Evolutionary conservation across 2,113 vertebrate species (phyloP), one percentile per base, ranked within the genome.

Genomic region (Apteryx owenii): DNA sequence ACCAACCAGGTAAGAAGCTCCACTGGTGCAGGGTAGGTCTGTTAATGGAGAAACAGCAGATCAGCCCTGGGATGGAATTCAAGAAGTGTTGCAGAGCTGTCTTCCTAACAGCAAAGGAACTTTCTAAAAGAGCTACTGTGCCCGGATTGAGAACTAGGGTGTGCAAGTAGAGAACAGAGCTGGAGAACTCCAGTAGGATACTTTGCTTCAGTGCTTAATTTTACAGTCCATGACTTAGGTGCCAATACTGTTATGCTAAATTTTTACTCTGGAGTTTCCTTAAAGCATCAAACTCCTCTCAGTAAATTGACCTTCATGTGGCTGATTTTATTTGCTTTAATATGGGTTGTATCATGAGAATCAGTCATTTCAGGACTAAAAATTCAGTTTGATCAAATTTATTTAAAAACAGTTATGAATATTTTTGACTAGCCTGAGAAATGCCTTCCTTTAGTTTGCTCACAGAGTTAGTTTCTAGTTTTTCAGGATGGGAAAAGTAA

Each of bases 1-100:
- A 99, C 97, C 90, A 99, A 99, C 98, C 98, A 98, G 98, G 99
- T 99, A 31, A 97, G 93, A 23, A 53, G 48, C 58, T 33, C 5
- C 26, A 4, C n/a, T 21, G 54, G 13, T 12, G 4, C 68, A 58
- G 25, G 6, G 5, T 1, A 2, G 38, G 13, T 31, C 25, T 44
- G 73, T 2, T 25, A 3, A 4, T 21, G 54, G 44, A 18, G 22
- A 14, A 36, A 5, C 2, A 4, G 29, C 23, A 7, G 58, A 28
- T 18, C 56, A 60, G 66, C 31, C 12, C 12, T 44, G 64, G 36
- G 28, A 3, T 9, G 58, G 58, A 42, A 31, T 21, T 84, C 6
- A 7, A 1, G 1, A 14, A 25, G 33, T 13, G 54, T 4, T 80
- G 66, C 29, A 40, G 61, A 70, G 65, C 53, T 44, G 36, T 42